Percentiles rank a stretch among this genome's conserved stretches.
Conservation (phyloP, 2,797 vertebrate species). For the Calcarius lapponicus region DNA sequence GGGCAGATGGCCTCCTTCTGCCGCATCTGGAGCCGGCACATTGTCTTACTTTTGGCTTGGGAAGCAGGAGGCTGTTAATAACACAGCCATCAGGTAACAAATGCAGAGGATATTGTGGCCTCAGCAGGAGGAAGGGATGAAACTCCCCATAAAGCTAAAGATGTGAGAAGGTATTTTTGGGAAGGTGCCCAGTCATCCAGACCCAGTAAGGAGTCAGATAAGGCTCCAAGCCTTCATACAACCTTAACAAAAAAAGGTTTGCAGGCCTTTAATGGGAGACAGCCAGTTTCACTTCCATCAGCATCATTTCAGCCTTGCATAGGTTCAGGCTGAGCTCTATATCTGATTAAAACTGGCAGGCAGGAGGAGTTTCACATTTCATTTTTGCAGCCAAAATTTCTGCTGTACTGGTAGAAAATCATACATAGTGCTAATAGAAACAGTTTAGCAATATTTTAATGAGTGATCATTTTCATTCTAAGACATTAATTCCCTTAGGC, state of each 20-base stretch:
- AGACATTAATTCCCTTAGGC: not conserved
- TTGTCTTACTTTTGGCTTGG: not conserved
- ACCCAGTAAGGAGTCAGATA: constrained; percentile 53
- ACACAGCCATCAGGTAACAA: constrained; percentile 30
- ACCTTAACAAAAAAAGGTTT: not conserved
- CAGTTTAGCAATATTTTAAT: not conserved
- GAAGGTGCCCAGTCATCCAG: constrained; percentile 59
- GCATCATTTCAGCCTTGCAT: not conserved
- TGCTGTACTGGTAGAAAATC: constrained; percentile 7
- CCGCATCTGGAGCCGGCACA: not conserved
- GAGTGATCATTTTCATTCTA: not conserved
- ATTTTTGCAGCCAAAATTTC: constrained; percentile 22
- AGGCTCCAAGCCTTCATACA: constrained; percentile 42
- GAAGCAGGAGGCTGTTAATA: constrained; percentile 53
- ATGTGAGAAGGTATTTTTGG: constrained; percentile 68
- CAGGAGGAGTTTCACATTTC: not conserved
- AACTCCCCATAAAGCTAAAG: constrained; percentile 63
- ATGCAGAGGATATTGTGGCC: constrained; percentile 54
- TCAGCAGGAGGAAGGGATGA: constrained; percentile 58
- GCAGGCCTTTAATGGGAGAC: constrained; percentile 41
- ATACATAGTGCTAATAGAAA: not conserved
- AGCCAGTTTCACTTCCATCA: constrained; percentile 33
- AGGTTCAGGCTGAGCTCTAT: not conserved
- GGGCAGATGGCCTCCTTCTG: constrained; percentile 8
- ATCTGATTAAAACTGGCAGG: constrained; percentile 38